These are phyloP conservation scores for human (Homo sapiens) DNA, from an alignment of 2,113 vertebrate species.

Conservation along the genomic window DNA sequence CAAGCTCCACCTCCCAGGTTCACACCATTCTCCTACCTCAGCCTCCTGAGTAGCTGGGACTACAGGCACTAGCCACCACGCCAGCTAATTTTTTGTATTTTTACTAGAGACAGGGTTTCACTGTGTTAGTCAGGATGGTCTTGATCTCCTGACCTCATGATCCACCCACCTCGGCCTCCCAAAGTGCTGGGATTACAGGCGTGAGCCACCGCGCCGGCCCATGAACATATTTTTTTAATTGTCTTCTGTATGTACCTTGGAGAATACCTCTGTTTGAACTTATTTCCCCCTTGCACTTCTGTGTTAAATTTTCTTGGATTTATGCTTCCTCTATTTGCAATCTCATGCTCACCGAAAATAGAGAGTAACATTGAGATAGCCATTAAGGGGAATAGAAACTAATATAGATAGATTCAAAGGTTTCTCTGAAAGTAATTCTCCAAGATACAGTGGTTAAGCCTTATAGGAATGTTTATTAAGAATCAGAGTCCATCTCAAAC, in stretches of 20 bases:
- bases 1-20: no score
- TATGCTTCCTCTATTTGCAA: conserved; percentile 16
- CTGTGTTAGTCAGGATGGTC: no score
- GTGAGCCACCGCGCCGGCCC: no score
- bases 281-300: not conserved
- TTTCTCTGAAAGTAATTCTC: conserved; percentile 61
- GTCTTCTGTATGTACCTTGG: not conserved
- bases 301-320: not conserved
- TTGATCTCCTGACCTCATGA: no score
- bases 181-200: no score
- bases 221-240: not conserved
- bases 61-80: no score
- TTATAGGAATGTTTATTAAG: conserved; percentile 63
- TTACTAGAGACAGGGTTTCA: no score
- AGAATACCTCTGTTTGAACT: not conserved
- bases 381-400: not conserved
- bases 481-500: conserved; percentile 53
- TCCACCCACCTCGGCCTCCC: no score
- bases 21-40: no score
- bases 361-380: not conserved
- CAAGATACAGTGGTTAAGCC: conserved; percentile 9
- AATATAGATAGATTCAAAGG: conserved; percentile 24
- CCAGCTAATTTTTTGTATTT: no score
- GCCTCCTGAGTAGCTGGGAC: no score
- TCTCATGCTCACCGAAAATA: not conserved